These are phyloP conservation scores for Schizothorax lantsangensis DNA, from an alignment of 2,797 vertebrate genomes.

Conservation along the genomic window DNA sequence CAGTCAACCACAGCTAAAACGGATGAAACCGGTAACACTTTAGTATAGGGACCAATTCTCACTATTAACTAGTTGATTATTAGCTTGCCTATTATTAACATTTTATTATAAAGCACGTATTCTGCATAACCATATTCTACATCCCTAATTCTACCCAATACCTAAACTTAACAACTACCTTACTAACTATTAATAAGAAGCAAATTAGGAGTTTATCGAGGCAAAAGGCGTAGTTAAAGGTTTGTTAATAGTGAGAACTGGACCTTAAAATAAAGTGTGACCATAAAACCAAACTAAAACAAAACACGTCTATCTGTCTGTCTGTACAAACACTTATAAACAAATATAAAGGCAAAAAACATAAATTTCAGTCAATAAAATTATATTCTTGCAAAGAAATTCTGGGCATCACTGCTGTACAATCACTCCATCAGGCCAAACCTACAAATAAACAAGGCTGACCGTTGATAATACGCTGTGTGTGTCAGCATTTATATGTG, in stretches of 20 bases:
- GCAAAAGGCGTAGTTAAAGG: background rate
- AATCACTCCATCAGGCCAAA: constrained; percentile 6
- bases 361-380: background rate
- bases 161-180: too few relatives aligned
- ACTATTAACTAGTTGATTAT: background rate
- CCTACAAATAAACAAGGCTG: background rate
- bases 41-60: background rate
- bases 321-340: background rate
- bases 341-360: background rate
- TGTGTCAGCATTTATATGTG: constrained; percentile 11
- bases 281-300: too few relatives aligned
- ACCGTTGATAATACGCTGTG: background rate
- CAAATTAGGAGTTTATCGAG: background rate
- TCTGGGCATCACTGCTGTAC: background rate
- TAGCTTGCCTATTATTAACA: background rate
- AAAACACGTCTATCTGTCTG: too few relatives aligned
- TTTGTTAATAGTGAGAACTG: background rate
- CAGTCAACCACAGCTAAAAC: background rate
- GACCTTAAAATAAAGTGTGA: background rate
- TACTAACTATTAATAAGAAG: background rate
- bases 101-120: background rate
- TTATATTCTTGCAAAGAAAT: background rate
- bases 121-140: background rate
- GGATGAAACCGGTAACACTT: background rate
- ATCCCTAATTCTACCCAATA: background rate